Base-by-base conservation (phyloP, 2,888 invertebrate genomes). In the Cheilosia pagana region DNA sequence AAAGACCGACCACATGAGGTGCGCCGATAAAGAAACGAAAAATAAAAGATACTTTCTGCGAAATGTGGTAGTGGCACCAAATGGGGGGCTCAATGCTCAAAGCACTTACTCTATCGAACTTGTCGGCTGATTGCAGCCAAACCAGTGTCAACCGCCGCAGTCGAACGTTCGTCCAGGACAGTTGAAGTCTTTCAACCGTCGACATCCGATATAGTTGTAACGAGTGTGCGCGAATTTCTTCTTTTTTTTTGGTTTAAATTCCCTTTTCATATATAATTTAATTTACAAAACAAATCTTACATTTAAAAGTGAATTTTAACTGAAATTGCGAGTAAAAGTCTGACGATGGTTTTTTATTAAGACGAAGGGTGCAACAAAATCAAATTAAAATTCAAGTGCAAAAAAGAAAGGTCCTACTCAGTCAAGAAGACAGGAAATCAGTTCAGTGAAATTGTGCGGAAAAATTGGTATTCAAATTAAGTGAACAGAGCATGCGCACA, bases 151-250 rank as follows among this genome's bases (percentile, higher is more conserved):
- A 59, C 74, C 83, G 83, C 70, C 79, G 79, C 41, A 70, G 70
- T 79, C 60, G 83, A 83, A 79, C 74, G 79, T 83, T 75, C 83
- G 74, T 79, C 35, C 68, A 83, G 74, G 70, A 70, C 59, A 72
- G 78, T 68, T 19, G 77, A 50, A 77, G 67, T 31, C 57, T 19
- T 52, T 19, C 16, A 70, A 16, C 28, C 59, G 41, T 53, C 43
- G 63, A 41, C 57, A 28, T 55, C 72, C 25, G 21, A 31, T 52
- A 31, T 52, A 70, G 25, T 45, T 71, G 41, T 55, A 53, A 81
- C 55, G 52, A 68, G 59, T 81, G 48, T 67, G 25, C 63, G 65
- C 59, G 65, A 65, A 35, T 48, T 45, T 50, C 10, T 39, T n/a
- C n/a, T n/a, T n/a, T n/a, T n/a, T n/a, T n/a, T n/a, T n/a, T n/a